Evolutionary conservation across 1,140 invertebrate genomes (phyloP), one percentile per base, ranked within the genome.

Genomic region (Scaptomyza graminum): DNA sequence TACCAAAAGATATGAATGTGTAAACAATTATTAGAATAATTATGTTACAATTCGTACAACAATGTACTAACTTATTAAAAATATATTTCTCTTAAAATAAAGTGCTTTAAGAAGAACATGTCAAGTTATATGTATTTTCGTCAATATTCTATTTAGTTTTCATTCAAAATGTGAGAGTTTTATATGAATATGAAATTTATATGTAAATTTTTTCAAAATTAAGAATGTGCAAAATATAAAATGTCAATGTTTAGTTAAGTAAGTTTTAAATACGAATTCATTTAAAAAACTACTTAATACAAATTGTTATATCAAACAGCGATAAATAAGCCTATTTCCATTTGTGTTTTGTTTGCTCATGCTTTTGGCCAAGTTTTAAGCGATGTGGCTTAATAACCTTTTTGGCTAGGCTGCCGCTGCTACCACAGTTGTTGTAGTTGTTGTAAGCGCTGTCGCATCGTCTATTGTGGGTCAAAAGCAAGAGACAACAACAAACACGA

Each of bases 301-400:
- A 8, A 56, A 11, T 6, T 46, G 25, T 59, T 47, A 46, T 13
- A 18, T 18, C 18, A 3, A 18, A 18, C 18, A 37, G 8, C 25
- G 12, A 47, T 49, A 18, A 47, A 37, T 4, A 50, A 15, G 7
- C 0, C 34, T 46, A 39, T 28, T 56, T 3, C 15, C 18, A 12
- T 43, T 52, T 8, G 9, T 0, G 0, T 28, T 37, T 59, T 66
- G 39, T 34, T 41, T 56, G 3, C 13, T 46, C 13, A 8, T 18
- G n/a, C 4, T 61, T 67, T 59, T 56, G 56, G 56, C 41, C 50
- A 68, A 47, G 13, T 68, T 59, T 44, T 41, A 49, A 63, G 28
- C 46, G 31, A 64, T 71, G 77, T 77, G 55, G 39, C 69, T 75
- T 71, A 65, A 71, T 81, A 77, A 66, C 77, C 82, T 80, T 85